Percentiles rank a stretch among this genome's conserved stretches.
Evolutionary conservation across 2,888 invertebrate species (phyloP).

Genomic region (Nomada fucata): DNA sequence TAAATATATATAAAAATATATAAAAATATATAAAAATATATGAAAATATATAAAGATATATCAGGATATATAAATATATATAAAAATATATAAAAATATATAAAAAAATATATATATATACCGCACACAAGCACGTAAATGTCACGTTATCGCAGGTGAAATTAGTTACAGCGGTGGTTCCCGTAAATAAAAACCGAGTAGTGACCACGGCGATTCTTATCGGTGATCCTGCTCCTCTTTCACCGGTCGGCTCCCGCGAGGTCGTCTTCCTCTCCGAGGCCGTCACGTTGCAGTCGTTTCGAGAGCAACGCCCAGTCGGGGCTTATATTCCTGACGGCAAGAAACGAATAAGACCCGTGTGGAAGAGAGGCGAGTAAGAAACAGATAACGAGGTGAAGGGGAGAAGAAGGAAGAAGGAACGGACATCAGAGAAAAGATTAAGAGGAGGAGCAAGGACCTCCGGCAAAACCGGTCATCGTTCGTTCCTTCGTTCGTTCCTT

Average conservation of each 20-base stretch:
- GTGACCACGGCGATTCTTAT: conserved; percentile 34
- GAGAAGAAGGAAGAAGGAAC: conserved; percentile 60
- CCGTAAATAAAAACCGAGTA: conserved; percentile 3
- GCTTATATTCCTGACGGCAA: conserved; percentile 45
- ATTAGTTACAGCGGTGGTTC: conserved; percentile 8
- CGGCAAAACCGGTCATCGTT: conserved; percentile 71
- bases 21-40: too few species aligned
- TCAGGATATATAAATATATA: background rate
- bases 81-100: background rate
- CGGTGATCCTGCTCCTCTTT: conserved; percentile 43
- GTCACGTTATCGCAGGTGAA: conserved; percentile 16
- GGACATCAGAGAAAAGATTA: conserved; percentile 71
- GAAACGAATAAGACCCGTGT: conserved; percentile 32
- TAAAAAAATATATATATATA: too few species aligned
- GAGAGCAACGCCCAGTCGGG: conserved; percentile 63
- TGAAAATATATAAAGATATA: background rate
- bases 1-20: background rate
- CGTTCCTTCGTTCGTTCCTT: conserved; percentile 58
- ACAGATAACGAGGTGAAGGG: conserved; percentile 68
- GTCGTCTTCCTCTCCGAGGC: conserved; percentile 63
- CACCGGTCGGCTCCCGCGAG: conserved; percentile 39
- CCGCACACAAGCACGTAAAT: background rate
- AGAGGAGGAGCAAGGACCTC: conserved; percentile 75
- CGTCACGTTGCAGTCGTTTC: conserved; percentile 61
- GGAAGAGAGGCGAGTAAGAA: conserved; percentile 48